A percentile compares a stretch with the other conserved stretches of the same genome.
phyloP scores from a whole-genome alignment of 2,797 vertebrate species.

The Aplochiton taeniatus region DNA sequence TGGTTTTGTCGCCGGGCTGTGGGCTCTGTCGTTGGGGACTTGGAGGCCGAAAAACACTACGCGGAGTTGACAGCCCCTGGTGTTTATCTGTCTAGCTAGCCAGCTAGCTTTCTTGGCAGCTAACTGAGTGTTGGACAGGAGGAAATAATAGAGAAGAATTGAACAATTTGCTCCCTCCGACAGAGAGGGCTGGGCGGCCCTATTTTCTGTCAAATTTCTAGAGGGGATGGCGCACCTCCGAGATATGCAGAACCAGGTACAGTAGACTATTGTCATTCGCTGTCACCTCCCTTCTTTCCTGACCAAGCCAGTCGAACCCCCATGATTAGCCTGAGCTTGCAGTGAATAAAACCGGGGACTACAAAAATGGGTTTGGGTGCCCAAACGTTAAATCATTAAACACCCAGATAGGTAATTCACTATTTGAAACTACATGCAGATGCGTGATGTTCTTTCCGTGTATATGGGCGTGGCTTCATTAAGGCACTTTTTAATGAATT shows the following conservation, averaged over 20 bases:
- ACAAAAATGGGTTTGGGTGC: constrained; percentile 30
- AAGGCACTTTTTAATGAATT: too few species aligned
- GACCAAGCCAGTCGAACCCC: constrained; percentile 42
- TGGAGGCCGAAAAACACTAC: constrained; percentile 71
- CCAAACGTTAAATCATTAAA: background rate
- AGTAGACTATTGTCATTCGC: constrained; percentile 33
- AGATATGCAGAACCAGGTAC: constrained; percentile 81
- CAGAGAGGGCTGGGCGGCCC: constrained; percentile 48
- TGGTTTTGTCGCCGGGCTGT: constrained; percentile 52
- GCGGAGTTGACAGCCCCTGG: constrained; percentile 73
- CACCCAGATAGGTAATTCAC: background rate
- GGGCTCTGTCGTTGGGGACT: constrained; percentile 55
- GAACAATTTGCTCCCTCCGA: constrained; percentile 35
- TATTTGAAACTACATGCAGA: too few species aligned
- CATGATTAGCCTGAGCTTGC: constrained; percentile 35
- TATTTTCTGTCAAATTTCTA: constrained; percentile 46
- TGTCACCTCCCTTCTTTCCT: constrained; percentile 57
- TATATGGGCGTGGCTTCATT: too few species aligned
- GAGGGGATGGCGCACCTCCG: constrained; percentile 78
- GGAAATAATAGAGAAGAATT: constrained; percentile 36
- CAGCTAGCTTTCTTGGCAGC: constrained; percentile 61
- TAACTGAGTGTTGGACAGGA: constrained; percentile 43
- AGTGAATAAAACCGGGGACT: constrained; percentile 32
- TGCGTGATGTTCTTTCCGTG: too few species aligned
- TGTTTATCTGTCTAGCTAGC: constrained; percentile 65